Conservation (phyloP, 2,888 invertebrate species). For the Acanthopleura granulata region DNA sequence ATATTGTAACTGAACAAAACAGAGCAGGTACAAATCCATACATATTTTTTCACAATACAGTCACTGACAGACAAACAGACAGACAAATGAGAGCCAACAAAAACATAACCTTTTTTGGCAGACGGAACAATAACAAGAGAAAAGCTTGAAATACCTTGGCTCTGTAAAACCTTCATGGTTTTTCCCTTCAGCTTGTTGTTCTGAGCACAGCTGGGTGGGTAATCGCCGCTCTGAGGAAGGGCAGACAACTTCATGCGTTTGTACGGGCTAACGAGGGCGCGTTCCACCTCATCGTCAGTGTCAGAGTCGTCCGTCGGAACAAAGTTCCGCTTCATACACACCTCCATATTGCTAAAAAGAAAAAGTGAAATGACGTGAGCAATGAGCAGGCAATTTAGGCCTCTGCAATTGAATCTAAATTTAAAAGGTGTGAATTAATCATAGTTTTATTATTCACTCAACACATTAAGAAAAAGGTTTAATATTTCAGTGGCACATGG, state of each 20-base stretch:
- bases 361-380: not conserved
- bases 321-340: constrained; percentile 14
- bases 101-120: too few species aligned
- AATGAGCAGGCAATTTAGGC: not conserved
- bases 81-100: too few species aligned
- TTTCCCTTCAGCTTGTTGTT: not conserved
- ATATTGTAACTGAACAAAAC: too few species aligned
- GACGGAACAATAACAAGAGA: not conserved
- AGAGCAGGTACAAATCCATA: too few species aligned
- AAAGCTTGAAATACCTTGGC: not conserved
- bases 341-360: constrained; percentile 9
- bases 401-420: not conserved
- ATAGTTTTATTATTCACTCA: not conserved
- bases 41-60: too few species aligned
- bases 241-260: constrained; percentile 6
- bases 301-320: not conserved
- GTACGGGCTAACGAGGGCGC: constrained; percentile 9
- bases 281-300: not conserved
- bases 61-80: too few species aligned
- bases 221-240: not conserved
- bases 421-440: not conserved
- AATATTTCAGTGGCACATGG: not conserved
- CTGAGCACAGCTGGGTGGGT: not conserved
- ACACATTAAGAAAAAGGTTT: not conserved
- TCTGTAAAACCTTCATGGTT: constrained; percentile 14